Base-by-base conservation (phyloP, 2,113 vertebrate species). In the Sturnira hondurensis region DNA sequence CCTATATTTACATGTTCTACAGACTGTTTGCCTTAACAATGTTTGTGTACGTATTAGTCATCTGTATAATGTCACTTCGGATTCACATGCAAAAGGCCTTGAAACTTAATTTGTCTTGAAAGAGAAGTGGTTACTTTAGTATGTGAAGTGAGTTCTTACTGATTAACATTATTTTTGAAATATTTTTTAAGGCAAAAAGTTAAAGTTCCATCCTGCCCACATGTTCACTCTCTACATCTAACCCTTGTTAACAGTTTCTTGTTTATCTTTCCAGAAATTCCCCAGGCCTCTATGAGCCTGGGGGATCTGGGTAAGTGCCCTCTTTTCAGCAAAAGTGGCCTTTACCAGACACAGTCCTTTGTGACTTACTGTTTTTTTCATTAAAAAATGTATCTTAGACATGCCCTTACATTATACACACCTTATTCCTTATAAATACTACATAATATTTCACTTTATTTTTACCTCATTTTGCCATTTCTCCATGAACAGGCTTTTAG, bases 71-170 rank as follows among this genome's bases (percentile, higher is more conserved):
- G n/a, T n/a, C 43, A 85, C 71, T 81, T 78, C 76, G 15, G 15
- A 67, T 54, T 86, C 43, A 61, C 5, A 26, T 41, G 76, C 50
- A 89, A 92, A 33, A 24, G 19, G 6, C 3, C 36, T 16, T 74
- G 71, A 86, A 91, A 67, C 54, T 86, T 50, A 68, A 76, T n/a
- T 94, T 89, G 38, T 65, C 67, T 82, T 81, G 88, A 82, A 70
- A 65, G 13, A 88, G n/a, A 67, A 6, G 4, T 38, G 15, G 16
- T 82, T 81, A 74, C 10, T 77, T 95, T 36, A 83, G 14, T 56
- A 43, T 68, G 50, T 36, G 2, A 61, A 38, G 15, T 82, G 68
- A 93, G 22, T 80, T 84, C 70, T 91, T 91, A 58, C 3, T 93
- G 24, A 67, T 31, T 45, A 52, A 67, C 9, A 19, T 91, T 84